Conservation (phyloP, 1,140 invertebrate genomes). For the Pogonus chalceus region DNA sequence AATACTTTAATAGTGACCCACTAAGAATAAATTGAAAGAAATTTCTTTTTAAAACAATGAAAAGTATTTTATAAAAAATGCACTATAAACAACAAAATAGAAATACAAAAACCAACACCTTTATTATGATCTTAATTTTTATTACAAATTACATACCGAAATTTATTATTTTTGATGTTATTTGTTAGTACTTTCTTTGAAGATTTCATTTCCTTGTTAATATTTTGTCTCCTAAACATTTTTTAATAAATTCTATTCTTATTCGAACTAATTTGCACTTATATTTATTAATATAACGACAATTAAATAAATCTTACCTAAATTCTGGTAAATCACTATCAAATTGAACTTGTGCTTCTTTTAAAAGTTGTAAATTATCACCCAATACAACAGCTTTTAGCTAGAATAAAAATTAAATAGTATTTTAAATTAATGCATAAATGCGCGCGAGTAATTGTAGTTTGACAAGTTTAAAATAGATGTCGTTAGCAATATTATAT, state of each 20-base stretch:
- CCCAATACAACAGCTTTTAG: constrained; percentile 81
- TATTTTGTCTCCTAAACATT: not conserved
- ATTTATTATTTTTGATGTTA: no score
- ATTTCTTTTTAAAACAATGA: no score
- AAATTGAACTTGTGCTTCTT: constrained; percentile 76
- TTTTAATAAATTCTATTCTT: not conserved
- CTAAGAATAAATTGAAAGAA: no score
- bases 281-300: not conserved
- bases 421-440: constrained; percentile 5
- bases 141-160: no score
- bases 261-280: not conserved
- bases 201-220: not conserved
- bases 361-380: constrained; percentile 59
- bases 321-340: constrained; percentile 86
- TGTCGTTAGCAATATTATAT: not conserved
- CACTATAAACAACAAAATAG: no score
- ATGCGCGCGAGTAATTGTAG: constrained; percentile 1
- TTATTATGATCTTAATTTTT: no score
- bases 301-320: constrained; percentile 44
- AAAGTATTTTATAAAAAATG: no score
- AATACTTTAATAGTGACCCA: no score
- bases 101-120: no score
- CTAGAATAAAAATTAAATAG: constrained; percentile 43
- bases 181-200: not conserved
- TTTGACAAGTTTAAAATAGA: constrained; percentile 10